These are phyloP conservation scores for Grallaria varia DNA, from an alignment of 2,113 vertebrate species.

Conservation along the genomic window DNA sequence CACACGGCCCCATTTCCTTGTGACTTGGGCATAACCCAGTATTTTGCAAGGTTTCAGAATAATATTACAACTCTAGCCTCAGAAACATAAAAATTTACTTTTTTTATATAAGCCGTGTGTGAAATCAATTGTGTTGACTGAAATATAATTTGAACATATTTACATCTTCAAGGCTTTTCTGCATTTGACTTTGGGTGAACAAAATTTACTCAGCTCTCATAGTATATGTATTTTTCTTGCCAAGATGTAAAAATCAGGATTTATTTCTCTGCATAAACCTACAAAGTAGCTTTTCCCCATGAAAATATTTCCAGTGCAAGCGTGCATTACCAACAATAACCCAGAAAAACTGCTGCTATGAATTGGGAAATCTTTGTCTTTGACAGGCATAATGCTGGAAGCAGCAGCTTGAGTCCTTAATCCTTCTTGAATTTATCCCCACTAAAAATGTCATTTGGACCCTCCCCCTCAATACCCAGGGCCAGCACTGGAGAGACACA, in stretches of 20 bases:
- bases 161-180: neutral
- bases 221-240: neutral
- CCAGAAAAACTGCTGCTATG: neutral
- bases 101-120: neutral
- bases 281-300: neutral
- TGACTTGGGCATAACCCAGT: neutral
- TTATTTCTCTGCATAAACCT: neutral
- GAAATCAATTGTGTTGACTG: neutral
- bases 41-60: neutral
- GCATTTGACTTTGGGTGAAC: neutral
- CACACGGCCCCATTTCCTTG: neutral
- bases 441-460: neutral
- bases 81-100: neutral
- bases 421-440: neutral
- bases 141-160: neutral
- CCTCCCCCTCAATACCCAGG: neutral
- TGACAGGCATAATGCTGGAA: neutral
- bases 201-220: neutral
- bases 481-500: fast-evolving
- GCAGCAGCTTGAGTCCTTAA: neutral
- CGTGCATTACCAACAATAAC: neutral
- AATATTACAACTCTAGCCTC: neutral
- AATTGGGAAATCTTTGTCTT: neutral
- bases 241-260: neutral
- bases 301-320: neutral